Evolutionary conservation across 37 sponge, comb jelly and placozoan species (phyloP).

Genomic region (Dysidea cf. avara): DNA sequence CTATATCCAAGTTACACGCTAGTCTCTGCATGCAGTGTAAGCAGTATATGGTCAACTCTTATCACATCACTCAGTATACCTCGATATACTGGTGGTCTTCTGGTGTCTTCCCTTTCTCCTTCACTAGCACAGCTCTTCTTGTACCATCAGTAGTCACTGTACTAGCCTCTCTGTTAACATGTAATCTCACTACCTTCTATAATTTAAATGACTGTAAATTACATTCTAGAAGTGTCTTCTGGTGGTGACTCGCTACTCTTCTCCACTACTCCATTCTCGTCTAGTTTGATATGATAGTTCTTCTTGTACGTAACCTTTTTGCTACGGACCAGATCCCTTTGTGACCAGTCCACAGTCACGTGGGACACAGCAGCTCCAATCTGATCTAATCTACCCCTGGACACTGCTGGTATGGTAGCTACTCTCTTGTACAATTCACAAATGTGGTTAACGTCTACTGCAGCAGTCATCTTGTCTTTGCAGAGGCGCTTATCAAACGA

Average conservation of each 20-base stretch:
- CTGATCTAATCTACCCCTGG: no score
- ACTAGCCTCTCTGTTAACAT: no score
- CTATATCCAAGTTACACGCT: no score
- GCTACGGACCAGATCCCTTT: constrained; percentile 61
- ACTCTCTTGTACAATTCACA: no score
- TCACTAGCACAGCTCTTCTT: constrained; percentile 39
- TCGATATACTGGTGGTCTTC: constrained; percentile 61
- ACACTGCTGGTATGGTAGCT: no score
- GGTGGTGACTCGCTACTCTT: neutral
- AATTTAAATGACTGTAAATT: neutral
- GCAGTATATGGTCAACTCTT: no score
- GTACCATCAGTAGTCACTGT: constrained; percentile 4
- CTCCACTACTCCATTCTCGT: neutral
- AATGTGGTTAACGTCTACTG: no score
- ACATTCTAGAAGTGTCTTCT: neutral
- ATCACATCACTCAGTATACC: neutral
- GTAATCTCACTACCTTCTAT: no score
- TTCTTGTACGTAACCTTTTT: constrained; percentile 53
- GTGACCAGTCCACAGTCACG: constrained; percentile 59
- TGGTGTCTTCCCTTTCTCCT: constrained; percentile 28
- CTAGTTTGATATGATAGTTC: constrained; percentile 17
- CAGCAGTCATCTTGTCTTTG: no score
- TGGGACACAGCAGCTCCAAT: constrained; percentile 2
- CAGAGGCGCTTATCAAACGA: no score
- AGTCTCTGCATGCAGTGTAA: no score